Conservation (phyloP, 1,140 invertebrate genomes). For the Aphelinus certus region DNA sequence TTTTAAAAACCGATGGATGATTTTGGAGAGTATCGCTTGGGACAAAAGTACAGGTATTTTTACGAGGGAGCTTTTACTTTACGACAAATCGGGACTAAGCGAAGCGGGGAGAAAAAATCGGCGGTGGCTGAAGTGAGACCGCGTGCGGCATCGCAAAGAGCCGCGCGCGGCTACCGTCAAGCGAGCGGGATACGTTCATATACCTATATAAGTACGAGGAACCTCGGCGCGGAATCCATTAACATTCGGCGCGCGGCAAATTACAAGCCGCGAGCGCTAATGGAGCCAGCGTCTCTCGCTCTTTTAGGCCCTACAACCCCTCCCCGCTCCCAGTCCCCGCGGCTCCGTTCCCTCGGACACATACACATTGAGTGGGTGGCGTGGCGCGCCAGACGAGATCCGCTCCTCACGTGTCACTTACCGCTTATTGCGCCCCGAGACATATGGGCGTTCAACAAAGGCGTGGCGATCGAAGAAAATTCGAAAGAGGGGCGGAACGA, state of each 20-base stretch:
- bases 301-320: no score
- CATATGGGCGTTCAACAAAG: no score
- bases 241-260: constrained; percentile 66
- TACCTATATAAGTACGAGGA: constrained; percentile 15
- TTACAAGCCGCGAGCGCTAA: constrained; percentile 64
- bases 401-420: neutral
- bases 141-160: neutral
- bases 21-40: no score
- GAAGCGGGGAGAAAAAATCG: no score
- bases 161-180: neutral
- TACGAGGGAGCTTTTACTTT: no score
- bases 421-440: neutral
- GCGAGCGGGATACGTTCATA: no score
- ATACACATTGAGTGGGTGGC: constrained; percentile 47
- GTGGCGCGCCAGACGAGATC: constrained; percentile 24
- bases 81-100: no score
- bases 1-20: no score
- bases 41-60: no score
- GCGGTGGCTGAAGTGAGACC: constrained; percentile 18
- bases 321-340: constrained; percentile 37
- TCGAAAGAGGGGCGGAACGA: no score
- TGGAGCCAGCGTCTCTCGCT: constrained; percentile 46
- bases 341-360: constrained; percentile 41
- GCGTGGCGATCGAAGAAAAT: no score
- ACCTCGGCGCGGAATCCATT: constrained; percentile 53